Evolutionary conservation across 2,797 vertebrate genomes (phyloP).

Genomic region (Eurystomus glaucurus): DNA sequence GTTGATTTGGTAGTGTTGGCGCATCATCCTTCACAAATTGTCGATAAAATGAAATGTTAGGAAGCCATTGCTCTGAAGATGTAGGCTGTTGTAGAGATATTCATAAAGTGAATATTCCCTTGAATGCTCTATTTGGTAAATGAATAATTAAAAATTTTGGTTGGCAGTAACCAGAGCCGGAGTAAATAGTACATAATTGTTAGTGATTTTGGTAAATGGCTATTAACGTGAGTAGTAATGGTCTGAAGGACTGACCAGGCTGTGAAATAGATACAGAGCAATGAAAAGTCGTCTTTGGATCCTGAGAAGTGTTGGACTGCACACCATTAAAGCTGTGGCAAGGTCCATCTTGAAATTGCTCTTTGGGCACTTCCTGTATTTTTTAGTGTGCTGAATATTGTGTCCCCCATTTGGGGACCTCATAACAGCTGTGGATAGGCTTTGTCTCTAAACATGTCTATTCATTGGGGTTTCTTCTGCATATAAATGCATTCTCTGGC

Average conservation of each 20-base stretch:
- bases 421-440: neutral
- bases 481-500: slow-evolving; percentile 74
- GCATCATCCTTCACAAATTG: neutral
- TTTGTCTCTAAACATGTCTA: slow-evolving; percentile 58
- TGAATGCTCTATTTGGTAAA: neutral
- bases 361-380: neutral
- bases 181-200: neutral
- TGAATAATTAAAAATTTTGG: neutral
- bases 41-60: neutral
- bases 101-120: neutral
- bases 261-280: neutral
- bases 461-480: slow-evolving; percentile 67
- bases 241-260: neutral
- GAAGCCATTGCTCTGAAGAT: neutral
- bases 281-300: neutral
- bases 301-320: neutral
- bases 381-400: neutral
- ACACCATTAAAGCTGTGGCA: neutral
- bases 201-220: neutral
- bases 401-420: neutral
- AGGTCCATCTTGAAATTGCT: neutral
- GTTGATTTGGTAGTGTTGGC: neutral
- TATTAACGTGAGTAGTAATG: neutral
- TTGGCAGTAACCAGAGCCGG: neutral
- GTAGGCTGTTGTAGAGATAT: neutral